Evolutionary conservation across 2,113 vertebrate genomes (phyloP), one percentile per base, ranked within the genome.

Genomic region (Chloropsis hardwickii): DNA sequence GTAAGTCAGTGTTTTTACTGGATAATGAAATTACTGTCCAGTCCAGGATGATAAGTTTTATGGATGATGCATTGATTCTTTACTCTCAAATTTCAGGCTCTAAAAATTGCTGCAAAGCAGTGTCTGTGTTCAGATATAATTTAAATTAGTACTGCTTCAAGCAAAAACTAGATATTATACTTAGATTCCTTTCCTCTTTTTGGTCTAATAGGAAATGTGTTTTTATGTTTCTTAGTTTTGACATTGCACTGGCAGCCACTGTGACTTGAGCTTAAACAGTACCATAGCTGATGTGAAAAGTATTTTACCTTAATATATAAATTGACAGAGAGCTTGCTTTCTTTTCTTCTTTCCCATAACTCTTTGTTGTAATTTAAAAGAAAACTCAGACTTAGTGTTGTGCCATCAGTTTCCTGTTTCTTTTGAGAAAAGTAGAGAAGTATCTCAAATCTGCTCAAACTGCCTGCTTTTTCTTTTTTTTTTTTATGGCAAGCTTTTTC

Each of bases 11-110:
- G 29, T 87, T 97, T 97, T 93, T 86, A 86, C 80, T 93, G 60
- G 50, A 84, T 95, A 92, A 93, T 86, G 62, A 95, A 95, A 95
- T 94, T 82, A 91, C n/a, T 95, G 29, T 86, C 72, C 67, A 37
- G 84, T 96, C 81, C 89, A 92, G 92, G 61, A 93, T 16, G 31
- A 60, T 65, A 73, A 25, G 19, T 90, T 96, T 95, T 92, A 65
- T 64, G 39, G 71, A 51, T 67, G 79, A 56, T 89, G 61, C 78
- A 61, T 92, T 96, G 80, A 93, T 76, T 97, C 60, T 91, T 21
- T 76, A 48, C 81, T 94, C 18, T 88, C 60, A 96, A 80, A 60
- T 87, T 88, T 95, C 69, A 67, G 85, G 47, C 78, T 96, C 61
- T 95, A 91, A 82, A 94, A 92, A 81, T 67, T 80, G 48, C 51